Evolutionary conservation across 2,113 vertebrate genomes (phyloP), one percentile per base, ranked within the genome.

Genomic region (Morphnarchus princeps): DNA sequence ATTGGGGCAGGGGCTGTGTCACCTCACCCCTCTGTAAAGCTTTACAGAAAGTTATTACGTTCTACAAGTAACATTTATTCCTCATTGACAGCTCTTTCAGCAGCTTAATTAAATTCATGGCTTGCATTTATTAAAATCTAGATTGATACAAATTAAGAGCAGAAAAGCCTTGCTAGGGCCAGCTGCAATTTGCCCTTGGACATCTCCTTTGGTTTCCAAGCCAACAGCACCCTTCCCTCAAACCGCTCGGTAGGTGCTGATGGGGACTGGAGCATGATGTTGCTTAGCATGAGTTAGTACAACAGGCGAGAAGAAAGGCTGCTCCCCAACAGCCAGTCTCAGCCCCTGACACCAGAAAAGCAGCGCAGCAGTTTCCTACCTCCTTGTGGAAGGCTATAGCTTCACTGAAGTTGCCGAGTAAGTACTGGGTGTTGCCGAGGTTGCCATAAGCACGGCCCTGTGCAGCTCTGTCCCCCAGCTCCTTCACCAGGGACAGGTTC

Each of bases 371-470:
- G 32, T 9, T 32, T 42, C 95, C 98, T 96, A 99, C 99, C 99
- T 99, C 99, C 84, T 99, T 98, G 95, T 99, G 99, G 96, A 99
- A 99, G 96, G 98, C 97, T 4, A 99, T 98, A 10, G 99, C 99
- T 94, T 99, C 99, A 0, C 98, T 97, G 96, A 99, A 99, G 97
- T 99, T 99, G 73, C 99, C 99, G 42, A 99, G 98, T 40, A 99
- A 90, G 90, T 99, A 99, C 90, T 99, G 99, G 22, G 99, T 99
- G 97, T 99, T 99, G 66, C 99, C 99, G 2, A 99, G 99, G 97
- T 99, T 99, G 87, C 99, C 99, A 0, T 98, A 99, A 16, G 99
- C 99, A 58, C 99, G 98, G 66, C 99, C 99, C 97, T 99, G 99
- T 0, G 99, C 99, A 0, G 99, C 99, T 83, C 99, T 97, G 97